Evolutionary conservation across 2,113 vertebrate species (phyloP).

Genomic region (Pardalotus punctatus): DNA sequence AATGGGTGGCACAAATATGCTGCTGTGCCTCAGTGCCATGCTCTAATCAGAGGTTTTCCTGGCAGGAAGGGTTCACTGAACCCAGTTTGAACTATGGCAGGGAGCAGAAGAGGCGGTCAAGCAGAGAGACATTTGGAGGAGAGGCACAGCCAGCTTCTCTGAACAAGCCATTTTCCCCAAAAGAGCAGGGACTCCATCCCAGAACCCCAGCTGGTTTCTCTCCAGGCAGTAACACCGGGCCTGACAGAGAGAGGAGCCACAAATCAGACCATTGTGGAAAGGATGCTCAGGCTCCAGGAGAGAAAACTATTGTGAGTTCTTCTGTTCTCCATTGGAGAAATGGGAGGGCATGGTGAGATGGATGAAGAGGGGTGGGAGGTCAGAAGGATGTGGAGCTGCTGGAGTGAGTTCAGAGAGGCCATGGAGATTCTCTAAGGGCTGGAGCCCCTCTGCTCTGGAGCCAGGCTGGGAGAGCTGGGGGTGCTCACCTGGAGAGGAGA

Average conservation of each 20-base stretch:
- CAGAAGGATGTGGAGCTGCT: fast-evolving
- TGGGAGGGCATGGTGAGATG: background rate
- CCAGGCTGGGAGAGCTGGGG: background rate
- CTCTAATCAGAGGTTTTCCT: constrained; percentile 1
- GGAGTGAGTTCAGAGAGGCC: background rate
- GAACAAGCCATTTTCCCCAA: background rate
- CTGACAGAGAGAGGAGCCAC: background rate
- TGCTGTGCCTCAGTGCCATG: background rate
- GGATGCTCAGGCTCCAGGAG: fast-evolving
- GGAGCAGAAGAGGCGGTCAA: background rate
- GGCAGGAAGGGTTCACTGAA: background rate
- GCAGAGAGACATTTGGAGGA: background rate
- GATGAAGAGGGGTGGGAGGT: background rate
- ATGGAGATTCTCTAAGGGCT: fast-evolving
- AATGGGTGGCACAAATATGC: background rate
- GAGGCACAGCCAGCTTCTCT: background rate
- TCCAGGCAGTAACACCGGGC: background rate
- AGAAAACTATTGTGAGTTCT: background rate
- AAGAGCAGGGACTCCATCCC: background rate
- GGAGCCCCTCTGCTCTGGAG: background rate
- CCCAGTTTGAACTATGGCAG: background rate
- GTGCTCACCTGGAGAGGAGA: background rate
- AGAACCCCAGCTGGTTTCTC: background rate
- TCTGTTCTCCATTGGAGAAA: background rate
- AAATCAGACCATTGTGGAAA: background rate